These are phyloP conservation scores for Lasiurus borealis DNA, from an alignment of 2,113 vertebrate species.

Conservation along the genomic window DNA sequence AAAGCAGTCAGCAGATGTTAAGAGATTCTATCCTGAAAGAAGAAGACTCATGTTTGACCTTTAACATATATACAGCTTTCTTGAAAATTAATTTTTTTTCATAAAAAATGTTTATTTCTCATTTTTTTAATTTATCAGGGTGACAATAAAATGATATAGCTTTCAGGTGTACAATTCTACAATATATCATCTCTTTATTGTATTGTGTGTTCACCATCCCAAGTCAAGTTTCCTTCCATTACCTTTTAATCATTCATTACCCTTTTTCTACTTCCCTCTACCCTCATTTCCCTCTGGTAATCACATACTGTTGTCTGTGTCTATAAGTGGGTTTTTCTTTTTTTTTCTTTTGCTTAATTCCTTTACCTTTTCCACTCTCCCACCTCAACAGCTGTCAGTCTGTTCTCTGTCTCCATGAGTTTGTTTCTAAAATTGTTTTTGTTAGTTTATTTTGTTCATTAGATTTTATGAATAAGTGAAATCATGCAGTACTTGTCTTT, in stretches of 20 bases:
- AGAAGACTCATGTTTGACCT: background rate
- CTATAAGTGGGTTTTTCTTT: background rate
- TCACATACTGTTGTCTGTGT: background rate
- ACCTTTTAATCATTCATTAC: background rate
- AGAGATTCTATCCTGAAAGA: conserved; percentile 24
- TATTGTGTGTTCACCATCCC: background rate
- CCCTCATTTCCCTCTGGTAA: background rate
- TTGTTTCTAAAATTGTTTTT: background rate
- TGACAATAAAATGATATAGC: background rate
- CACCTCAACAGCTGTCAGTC: background rate
- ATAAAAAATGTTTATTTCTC: background rate
- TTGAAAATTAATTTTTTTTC: conserved; percentile 54
- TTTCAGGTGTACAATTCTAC: background rate
- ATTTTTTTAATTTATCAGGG: background rate
- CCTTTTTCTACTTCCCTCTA: background rate
- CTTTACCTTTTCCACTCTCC: background rate
- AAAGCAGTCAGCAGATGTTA: background rate
- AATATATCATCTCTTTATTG: background rate
- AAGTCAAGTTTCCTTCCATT: background rate
- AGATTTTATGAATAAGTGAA: background rate
- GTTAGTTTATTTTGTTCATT: background rate
- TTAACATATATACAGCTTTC: conserved; percentile 24
- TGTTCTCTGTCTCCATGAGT: background rate
- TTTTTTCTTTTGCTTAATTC: background rate
- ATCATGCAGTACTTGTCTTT: background rate